phyloP scores from a whole-genome alignment of 2,113 vertebrate species.

The Tor tambroides region DNA sequence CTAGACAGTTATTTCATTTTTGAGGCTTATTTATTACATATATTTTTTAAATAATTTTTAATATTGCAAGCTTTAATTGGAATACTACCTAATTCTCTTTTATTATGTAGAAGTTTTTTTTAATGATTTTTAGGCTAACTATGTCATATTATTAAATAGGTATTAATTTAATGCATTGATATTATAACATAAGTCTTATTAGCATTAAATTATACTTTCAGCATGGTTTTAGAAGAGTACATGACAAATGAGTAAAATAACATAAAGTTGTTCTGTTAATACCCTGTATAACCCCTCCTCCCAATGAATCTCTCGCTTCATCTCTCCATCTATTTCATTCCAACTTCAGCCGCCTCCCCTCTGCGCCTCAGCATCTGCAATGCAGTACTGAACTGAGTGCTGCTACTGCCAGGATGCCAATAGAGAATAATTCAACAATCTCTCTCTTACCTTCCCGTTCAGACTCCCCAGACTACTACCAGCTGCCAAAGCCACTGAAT shows the following conservation, averaged over 20 bases:
- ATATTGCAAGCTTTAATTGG: neutral
- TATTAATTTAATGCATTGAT: neutral
- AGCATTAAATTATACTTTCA: neutral
- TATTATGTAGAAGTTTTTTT: neutral
- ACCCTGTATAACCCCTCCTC: neutral
- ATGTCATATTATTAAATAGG: neutral
- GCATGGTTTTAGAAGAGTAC: neutral
- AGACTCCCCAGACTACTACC: neutral
- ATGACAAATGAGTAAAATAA: neutral
- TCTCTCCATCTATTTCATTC: neutral
- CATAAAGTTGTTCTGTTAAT: neutral
- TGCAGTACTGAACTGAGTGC: slow-evolving; percentile 55
- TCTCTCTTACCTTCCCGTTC: slow-evolving; percentile 9
- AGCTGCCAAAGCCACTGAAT: neutral
- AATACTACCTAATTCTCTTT: neutral
- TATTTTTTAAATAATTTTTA: too few species aligned
- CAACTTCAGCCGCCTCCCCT: slow-evolving; percentile 25
- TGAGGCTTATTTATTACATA: too few species aligned
- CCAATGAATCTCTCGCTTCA: slow-evolving; percentile 1
- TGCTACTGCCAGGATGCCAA: slow-evolving; percentile 28
- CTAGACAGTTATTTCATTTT: neutral
- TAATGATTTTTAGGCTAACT: neutral
- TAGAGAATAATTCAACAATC: slow-evolving; percentile 2
- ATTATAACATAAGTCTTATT: neutral
- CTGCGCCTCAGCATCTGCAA: slow-evolving; percentile 56